Conservation (phyloP, 2,113 vertebrate species). For the Lepus americanus region DNA sequence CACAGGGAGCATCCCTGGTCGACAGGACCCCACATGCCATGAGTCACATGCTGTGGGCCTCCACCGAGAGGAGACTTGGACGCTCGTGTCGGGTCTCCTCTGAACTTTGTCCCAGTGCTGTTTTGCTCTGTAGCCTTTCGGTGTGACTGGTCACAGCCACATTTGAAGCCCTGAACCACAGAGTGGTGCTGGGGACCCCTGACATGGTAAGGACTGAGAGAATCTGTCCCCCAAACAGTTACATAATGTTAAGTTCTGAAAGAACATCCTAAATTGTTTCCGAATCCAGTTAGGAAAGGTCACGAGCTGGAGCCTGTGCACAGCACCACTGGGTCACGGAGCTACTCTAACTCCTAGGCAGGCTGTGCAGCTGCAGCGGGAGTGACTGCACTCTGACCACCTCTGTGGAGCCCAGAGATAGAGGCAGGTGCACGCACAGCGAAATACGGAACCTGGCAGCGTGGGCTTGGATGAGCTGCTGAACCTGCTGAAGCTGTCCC, state of each 20-base stretch:
- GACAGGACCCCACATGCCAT: no score
- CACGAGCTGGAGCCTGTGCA: neutral
- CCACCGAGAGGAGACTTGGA: neutral
- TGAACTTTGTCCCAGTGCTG: fast-evolving
- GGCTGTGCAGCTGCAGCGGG: neutral
- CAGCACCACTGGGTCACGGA: no score
- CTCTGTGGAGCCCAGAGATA: neutral
- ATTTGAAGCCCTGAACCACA: fast-evolving
- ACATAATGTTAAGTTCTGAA: neutral
- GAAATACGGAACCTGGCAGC: neutral
- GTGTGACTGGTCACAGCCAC: neutral
- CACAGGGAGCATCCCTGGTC: neutral
- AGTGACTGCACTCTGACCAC: neutral
- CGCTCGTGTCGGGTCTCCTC: neutral
- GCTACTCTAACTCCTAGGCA: fast-evolving
- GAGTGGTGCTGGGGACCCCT: neutral
- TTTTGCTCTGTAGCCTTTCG: neutral
- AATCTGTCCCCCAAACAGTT: neutral
- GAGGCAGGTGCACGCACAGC: neutral
- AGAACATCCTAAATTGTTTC: neutral
- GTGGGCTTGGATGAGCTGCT: neutral
- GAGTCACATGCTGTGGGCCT: neutral
- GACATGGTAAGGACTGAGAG: neutral
- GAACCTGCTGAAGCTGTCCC: neutral
- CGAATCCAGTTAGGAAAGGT: neutral